Evolutionary conservation across 2,797 vertebrate species (phyloP), one percentile per base, ranked within the genome.

Genomic region (Tapirus indicus): DNA sequence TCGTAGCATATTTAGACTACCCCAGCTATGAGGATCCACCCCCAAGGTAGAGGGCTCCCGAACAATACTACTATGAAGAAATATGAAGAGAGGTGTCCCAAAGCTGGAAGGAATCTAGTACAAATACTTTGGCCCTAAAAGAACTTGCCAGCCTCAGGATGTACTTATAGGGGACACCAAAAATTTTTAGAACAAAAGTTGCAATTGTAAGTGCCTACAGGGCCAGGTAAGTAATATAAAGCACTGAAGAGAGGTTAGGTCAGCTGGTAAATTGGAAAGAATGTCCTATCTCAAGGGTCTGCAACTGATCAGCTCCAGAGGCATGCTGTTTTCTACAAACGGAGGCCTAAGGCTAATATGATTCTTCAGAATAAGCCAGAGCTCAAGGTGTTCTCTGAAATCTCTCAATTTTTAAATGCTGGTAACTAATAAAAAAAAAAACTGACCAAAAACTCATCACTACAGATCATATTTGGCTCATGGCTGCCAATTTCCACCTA

Each of bases 361-460:
- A 79, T 80, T 84, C 52, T 47, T 64, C 12, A 69, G 86, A 60
- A 86, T 23, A 88, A 86, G 38, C 18, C 72, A 79, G 35, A 35
- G 29, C 12, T 49, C 78, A 38, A 44, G 27, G 17, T 79, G 12
- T 91, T 85, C 52, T 64, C 21, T 54, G 77, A 84, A 71, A 74
- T 78, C 38, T 85, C 32, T 85, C 71, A 41, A 21, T 80, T 95
- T 62, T 74, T 85, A 79, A 86, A 89, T 75, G 18, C 56, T 86
- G 1, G 16, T 58, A 82, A 95, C 41, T 82, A 69, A 35, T 17
- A 1, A 52, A 27, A 56, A 35, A 27, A 86, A 60, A 82, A 27
- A 1, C 16, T 35, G 35, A 10, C n/a, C 49, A 14, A 1, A 79
- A 84, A 52, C 49, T 69, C 21, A 10, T 27, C 85, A 44, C 27